Evolutionary conservation across 2,797 vertebrate genomes (phyloP).

Genomic region (Chloroceryle amazona): DNA sequence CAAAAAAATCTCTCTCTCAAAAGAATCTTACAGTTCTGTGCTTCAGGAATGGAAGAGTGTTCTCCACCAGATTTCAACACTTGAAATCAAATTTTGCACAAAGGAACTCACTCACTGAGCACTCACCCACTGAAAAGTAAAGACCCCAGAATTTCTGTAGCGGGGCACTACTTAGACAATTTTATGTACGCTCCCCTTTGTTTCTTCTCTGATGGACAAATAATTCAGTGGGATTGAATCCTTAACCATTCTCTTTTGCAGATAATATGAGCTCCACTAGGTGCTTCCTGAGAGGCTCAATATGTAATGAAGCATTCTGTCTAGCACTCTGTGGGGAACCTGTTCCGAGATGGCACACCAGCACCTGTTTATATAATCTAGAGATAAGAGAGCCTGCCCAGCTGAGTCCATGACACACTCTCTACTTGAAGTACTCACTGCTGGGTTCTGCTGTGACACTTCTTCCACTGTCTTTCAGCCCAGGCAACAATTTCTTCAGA

Average conservation of each 20-base stretch:
- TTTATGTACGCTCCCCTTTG: neutral
- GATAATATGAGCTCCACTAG: too few relatives aligned
- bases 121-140: neutral
- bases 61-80: neutral
- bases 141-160: neutral
- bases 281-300: neutral
- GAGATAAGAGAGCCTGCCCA: neutral
- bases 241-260: neutral
- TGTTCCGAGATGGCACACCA: neutral
- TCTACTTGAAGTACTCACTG: slow-evolving; percentile 81
- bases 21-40: neutral
- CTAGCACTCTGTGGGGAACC: neutral
- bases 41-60: neutral
- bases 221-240: neutral
- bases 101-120: neutral
- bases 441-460: slow-evolving; percentile 72
- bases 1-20: neutral
- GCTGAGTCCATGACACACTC: neutral
- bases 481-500: slow-evolving; percentile 89
- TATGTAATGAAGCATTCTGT: neutral
- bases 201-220: neutral
- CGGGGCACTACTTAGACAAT: neutral
- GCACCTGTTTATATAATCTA: neutral
- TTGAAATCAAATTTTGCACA: neutral
- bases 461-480: slow-evolving; percentile 88